Evolutionary conservation across 53 echinoderm and acorn worm genomes (phyloP), one percentile per base, ranked within the genome.

Genomic region (Antedon mediterranea): DNA sequence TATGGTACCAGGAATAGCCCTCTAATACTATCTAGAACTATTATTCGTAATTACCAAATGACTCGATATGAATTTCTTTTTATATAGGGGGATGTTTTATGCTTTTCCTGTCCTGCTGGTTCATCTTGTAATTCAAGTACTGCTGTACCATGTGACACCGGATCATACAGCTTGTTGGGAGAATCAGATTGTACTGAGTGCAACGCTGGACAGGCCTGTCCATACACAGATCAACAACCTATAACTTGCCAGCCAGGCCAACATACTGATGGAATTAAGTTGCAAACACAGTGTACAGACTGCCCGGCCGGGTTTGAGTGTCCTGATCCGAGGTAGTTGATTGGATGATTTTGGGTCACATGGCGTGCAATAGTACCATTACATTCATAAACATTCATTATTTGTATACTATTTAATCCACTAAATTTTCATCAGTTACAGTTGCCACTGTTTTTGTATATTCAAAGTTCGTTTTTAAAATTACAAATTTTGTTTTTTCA

Each of bases 301-400:
- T 94, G 94, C 34, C 73, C 79, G 14, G 91, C 89, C n/a, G 94
- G 91, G 23, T 81, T 72, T 28, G 91, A 78, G 78, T 94, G 94
- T 73, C 79, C 87, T 0, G 85, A 91, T 81, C 85, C 85, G 31
- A 81, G 83, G 94, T 94, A 83, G n/a, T n/a, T n/a, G n/a, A n/a
- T n/a, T n/a, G n/a, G n/a, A n/a, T n/a, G n/a, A n/a, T n/a, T n/a
- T n/a, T n/a, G n/a, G n/a, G n/a, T n/a, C n/a, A n/a, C n/a, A n/a
- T n/a, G n/a, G n/a, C n/a, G n/a, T n/a, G n/a, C n/a, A n/a, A n/a
- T n/a, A n/a, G n/a, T n/a, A n/a, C n/a, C n/a, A n/a, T n/a, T n/a
- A n/a, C n/a, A n/a, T n/a, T n/a, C n/a, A n/a, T n/a, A n/a, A n/a
- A n/a, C n/a, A n/a, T n/a, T n/a, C n/a, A n/a, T n/a, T n/a, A n/a